Percentiles rank a stretch among this genome's conserved stretches.
These are phyloP conservation scores for Globodera ellingtonae DNA, from an alignment of 1,140 invertebrate species.

Conservation along the genomic window DNA sequence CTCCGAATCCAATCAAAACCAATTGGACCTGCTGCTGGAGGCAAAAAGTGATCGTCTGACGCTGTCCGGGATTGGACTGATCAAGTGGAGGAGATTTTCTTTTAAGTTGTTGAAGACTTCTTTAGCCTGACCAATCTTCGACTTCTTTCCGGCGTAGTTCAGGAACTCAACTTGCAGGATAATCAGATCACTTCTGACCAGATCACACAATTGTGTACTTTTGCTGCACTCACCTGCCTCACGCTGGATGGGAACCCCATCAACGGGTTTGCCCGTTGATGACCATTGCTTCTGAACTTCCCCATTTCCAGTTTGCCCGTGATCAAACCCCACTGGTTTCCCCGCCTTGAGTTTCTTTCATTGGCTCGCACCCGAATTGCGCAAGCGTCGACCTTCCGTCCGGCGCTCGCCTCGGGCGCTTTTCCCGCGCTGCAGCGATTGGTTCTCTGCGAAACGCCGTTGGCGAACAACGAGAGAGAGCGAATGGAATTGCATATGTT, in stretches of 20 bases:
- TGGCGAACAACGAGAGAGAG: not conserved
- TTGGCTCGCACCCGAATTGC: constrained; percentile 20
- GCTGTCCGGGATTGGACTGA: constrained; percentile 13
- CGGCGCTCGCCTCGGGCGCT: not conserved
- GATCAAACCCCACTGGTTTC: constrained; percentile 11
- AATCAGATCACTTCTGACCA: constrained; percentile 1
- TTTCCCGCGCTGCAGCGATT: constrained; percentile 9
- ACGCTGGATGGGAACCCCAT: constrained; percentile 33
- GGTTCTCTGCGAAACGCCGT: constrained; percentile 10
- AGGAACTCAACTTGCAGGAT: constrained; percentile 13
- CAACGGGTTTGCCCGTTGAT: not conserved
- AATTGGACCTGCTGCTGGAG: constrained; percentile 17
- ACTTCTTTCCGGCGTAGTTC: constrained; percentile 6
- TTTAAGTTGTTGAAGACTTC: not conserved
- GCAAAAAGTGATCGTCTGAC: not conserved
- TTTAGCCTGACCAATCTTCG: constrained; percentile 23
- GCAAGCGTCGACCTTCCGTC: not conserved
- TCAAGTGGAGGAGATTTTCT: constrained; percentile 24
- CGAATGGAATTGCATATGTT: not conserved
- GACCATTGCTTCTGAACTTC: not conserved
- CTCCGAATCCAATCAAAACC: not conserved
- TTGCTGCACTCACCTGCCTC: constrained; percentile 13
- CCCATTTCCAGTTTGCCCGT: constrained; percentile 1
- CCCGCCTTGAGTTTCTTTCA: constrained; percentile 20
- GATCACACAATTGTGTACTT: constrained; percentile 7